Percentiles rank a stretch among this genome's conserved stretches.
Evolutionary conservation across 2,113 vertebrate species (phyloP).

Genomic region (Galemys pyrenaicus): DNA sequence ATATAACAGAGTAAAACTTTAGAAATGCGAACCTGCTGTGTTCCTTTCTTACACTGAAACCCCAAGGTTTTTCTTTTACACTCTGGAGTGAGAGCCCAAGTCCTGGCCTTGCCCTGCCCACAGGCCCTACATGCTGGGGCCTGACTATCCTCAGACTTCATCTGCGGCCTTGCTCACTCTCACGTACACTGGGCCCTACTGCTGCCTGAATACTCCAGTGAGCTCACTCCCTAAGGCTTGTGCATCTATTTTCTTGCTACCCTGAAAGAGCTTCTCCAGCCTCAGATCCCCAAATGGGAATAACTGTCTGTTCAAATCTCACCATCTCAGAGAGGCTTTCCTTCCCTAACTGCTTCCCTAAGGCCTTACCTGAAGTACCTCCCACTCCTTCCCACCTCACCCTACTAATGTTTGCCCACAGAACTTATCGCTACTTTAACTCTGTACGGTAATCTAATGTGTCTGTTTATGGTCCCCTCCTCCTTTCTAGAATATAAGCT

Average conservation of each 20-base stretch:
- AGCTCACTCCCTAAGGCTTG: not conserved
- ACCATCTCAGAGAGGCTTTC: not conserved
- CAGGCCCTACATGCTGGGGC: not conserved
- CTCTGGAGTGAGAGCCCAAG: not conserved
- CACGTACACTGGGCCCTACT: too few relatives aligned
- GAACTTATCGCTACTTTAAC: not conserved
- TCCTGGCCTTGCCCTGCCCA: not conserved
- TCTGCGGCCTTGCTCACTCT: not conserved
- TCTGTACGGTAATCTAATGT: not conserved
- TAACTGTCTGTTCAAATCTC: not conserved
- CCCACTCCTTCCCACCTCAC: not conserved
- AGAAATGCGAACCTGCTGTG: not conserved
- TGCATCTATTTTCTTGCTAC: not conserved
- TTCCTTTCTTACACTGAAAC: not conserved
- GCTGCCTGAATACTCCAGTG: not conserved
- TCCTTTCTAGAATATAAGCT: not conserved
- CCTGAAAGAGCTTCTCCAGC: not conserved
- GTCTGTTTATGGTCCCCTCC: not conserved
- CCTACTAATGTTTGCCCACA: not conserved
- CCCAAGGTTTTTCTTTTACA: not conserved
- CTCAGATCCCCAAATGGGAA: not conserved
- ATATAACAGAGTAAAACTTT: not conserved
- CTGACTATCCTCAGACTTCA: not conserved
- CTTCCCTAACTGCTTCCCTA: not conserved
- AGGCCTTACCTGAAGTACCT: not conserved